phyloP scores from a whole-genome alignment of 1,140 invertebrate species.

The Rhagoletis pomonella region DNA sequence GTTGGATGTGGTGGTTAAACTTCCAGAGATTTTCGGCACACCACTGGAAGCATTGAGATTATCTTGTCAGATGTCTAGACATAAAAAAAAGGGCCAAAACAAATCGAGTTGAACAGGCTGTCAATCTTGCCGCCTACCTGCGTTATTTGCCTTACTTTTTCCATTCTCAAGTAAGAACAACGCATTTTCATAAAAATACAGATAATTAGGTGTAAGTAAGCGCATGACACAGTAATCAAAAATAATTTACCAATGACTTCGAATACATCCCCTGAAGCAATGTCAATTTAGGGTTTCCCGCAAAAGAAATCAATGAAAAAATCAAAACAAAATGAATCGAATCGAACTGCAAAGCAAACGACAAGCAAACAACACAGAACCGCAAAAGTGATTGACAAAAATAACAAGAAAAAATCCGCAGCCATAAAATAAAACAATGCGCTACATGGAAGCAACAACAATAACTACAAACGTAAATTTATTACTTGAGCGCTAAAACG shows the following conservation, averaged over 20 bases:
- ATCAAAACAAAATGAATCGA: neutral
- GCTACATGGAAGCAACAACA: neutral
- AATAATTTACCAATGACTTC: conserved; percentile 41
- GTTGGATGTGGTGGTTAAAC: too few relatives aligned
- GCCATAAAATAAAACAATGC: neutral
- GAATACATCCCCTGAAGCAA: conserved; percentile 9
- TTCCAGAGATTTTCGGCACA: too few relatives aligned
- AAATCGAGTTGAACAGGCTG: too few relatives aligned
- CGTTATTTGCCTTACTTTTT: too few relatives aligned
- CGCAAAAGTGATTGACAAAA: neutral
- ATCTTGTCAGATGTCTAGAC: too few relatives aligned
- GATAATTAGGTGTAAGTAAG: neutral
- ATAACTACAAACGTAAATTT: neutral
- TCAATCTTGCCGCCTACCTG: too few relatives aligned
- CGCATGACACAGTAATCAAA: neutral
- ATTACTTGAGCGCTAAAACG: neutral
- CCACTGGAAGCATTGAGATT: too few relatives aligned
- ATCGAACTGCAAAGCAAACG: neutral
- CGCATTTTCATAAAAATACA: neutral
- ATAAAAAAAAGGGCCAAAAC: too few relatives aligned
- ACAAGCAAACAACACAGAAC: neutral
- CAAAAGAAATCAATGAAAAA: neutral
- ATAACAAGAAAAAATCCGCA: neutral
- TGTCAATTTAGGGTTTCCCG: neutral
- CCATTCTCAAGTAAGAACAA: too few relatives aligned